Conservation (phyloP, 1,140 invertebrate species). For the Laupala kohalensis region DNA sequence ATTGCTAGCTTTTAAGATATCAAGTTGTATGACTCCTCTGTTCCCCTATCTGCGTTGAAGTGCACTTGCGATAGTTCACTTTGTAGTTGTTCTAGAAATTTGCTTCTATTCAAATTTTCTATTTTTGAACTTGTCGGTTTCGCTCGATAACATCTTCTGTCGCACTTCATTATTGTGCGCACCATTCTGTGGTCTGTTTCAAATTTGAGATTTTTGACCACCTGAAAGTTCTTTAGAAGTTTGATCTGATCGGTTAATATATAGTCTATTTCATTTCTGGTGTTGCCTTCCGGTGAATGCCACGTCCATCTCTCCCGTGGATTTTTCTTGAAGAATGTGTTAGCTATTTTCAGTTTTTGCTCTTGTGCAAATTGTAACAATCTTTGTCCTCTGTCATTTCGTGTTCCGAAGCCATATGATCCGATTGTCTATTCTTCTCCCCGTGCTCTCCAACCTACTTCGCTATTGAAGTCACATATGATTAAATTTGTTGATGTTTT, state of each 20-base stretch:
- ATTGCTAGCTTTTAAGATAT: too few species aligned
- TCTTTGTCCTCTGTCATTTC: neutral
- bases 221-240: neutral
- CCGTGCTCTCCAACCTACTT: neutral
- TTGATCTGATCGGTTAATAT: neutral
- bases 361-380: neutral
- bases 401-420: neutral
- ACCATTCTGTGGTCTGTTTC: neutral
- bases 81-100: too few species aligned
- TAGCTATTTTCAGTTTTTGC: neutral
- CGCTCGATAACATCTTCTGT: too few species aligned
- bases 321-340: neutral
- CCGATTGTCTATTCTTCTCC: neutral
- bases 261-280: neutral
- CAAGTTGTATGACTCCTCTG: too few species aligned
- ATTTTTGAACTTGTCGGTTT: too few species aligned
- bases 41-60: too few species aligned
- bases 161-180: neutral
- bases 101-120: too few species aligned
- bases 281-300: neutral
- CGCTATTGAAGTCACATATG: neutral
- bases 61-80: too few species aligned
- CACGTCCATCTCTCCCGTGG: neutral
- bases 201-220: too few species aligned
- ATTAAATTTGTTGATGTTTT: neutral